These are phyloP conservation scores for Drosophila sproati DNA, from an alignment of 1,140 invertebrate genomes.

Conservation along the genomic window DNA sequence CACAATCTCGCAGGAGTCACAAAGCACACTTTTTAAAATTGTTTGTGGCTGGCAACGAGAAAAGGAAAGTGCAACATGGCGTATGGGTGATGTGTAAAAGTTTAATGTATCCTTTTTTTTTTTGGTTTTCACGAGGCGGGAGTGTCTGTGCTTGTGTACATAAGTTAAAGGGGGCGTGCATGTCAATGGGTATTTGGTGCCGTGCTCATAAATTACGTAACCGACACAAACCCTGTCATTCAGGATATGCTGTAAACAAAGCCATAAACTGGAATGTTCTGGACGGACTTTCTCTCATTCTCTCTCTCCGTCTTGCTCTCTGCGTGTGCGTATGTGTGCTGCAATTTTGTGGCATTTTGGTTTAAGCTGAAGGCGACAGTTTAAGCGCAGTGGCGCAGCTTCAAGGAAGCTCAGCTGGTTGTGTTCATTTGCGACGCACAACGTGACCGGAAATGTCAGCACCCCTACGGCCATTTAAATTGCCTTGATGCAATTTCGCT, in stretches of 20 bases:
- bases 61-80: slow-evolving; percentile 67
- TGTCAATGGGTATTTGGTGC: slow-evolving; percentile 42
- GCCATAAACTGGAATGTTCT: slow-evolving; percentile 51
- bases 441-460: slow-evolving; percentile 49
- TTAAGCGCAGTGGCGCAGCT: slow-evolving; percentile 4
- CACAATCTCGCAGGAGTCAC: slow-evolving; percentile 26
- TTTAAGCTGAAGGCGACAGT: slow-evolving; percentile 14
- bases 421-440: slow-evolving; percentile 48
- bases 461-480: slow-evolving; percentile 40
- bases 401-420: slow-evolving; percentile 51
- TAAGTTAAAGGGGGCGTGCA: slow-evolving; percentile 11
- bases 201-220: slow-evolving; percentile 64
- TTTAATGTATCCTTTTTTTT: slow-evolving; percentile 70
- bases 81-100: slow-evolving; percentile 74
- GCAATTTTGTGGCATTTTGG: slow-evolving; percentile 8
- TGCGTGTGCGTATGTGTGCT: background rate
- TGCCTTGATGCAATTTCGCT: slow-evolving; percentile 41
- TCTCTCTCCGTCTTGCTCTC: background rate
- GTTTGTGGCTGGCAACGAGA: slow-evolving; percentile 24
- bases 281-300: background rate
- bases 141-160: background rate
- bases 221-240: slow-evolving; percentile 44
- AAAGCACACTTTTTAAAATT: slow-evolving; percentile 38
- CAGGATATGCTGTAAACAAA: slow-evolving; percentile 49
- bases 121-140: slow-evolving; percentile 21